These are phyloP conservation scores for Calameuta pallipes DNA, from an alignment of 2,888 invertebrate genomes.

Conservation along the genomic window DNA sequence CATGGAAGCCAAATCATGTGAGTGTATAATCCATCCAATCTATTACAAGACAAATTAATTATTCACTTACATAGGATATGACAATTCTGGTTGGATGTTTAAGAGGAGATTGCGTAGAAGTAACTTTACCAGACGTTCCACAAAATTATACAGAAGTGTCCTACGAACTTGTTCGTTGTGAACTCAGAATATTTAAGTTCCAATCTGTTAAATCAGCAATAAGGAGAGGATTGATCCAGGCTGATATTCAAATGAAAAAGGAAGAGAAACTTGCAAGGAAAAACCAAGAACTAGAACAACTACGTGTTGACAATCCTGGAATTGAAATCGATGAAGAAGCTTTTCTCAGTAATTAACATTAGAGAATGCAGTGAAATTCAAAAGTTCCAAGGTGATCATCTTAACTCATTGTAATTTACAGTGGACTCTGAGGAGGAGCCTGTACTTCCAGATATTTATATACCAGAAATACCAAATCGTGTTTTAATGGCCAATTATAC, in stretches of 20 bases:
- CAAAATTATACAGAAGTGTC: constrained; percentile 66
- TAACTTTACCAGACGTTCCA: constrained; percentile 65
- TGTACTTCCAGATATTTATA: constrained; percentile 66
- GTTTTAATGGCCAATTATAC: constrained; percentile 72
- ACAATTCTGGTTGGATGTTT: constrained; percentile 70
- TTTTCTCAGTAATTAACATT: constrained; percentile 69
- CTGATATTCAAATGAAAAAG: constrained; percentile 69
- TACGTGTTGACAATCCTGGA: constrained; percentile 71
- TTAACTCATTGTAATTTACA: constrained; percentile 40
- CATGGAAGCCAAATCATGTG: constrained; percentile 75
- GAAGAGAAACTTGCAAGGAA: constrained; percentile 68
- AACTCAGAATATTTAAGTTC: constrained; percentile 67
- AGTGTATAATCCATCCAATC: constrained; percentile 24
- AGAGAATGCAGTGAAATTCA: not conserved
- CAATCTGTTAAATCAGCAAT: constrained; percentile 73
- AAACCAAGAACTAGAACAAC: constrained; percentile 71
- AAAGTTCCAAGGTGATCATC: not conserved
- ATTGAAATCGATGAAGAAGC: constrained; percentile 72
- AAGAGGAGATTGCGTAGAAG: constrained; percentile 70
- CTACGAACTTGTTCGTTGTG: constrained; percentile 61
- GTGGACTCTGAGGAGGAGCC: constrained; percentile 71
- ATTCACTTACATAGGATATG: constrained; percentile 49
- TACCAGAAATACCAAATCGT: constrained; percentile 71
- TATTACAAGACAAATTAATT: not conserved
- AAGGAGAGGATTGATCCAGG: constrained; percentile 71